phyloP scores from a whole-genome alignment of 2,113 vertebrate species.

The Labeo catla region DNA sequence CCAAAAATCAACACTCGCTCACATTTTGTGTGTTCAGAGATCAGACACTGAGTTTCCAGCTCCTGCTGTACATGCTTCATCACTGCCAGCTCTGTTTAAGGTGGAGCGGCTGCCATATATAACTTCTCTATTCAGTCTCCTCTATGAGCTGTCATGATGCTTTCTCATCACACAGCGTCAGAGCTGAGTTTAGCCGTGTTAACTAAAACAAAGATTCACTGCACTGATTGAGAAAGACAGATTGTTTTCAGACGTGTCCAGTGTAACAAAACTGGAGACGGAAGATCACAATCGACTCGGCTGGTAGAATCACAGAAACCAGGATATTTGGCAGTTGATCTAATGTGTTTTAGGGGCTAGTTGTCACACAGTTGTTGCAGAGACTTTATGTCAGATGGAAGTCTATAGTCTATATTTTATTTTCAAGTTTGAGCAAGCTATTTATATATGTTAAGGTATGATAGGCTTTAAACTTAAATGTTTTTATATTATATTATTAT shows the following conservation, averaged over 20 bases:
- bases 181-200: not conserved
- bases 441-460: not conserved
- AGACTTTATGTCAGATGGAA: not conserved
- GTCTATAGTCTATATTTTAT: not conserved
- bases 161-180: not conserved
- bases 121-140: constrained; percentile 24
- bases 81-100: constrained; percentile 30
- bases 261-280: constrained; percentile 27
- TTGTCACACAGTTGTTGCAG: not conserved
- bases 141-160: constrained; percentile 30
- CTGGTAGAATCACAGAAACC: constrained; percentile 2
- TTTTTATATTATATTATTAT: not conserved
- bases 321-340: not conserved
- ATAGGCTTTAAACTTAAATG: not conserved
- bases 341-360: not conserved
- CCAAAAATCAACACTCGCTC: not conserved
- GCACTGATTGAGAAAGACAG: constrained; percentile 16
- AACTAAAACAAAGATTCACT: constrained; percentile 1
- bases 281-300: not conserved
- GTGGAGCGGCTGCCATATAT: not conserved
- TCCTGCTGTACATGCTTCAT: not conserved
- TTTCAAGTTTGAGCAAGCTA: not conserved
- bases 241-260: constrained; percentile 6
- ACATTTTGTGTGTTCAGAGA: not conserved
- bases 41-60: not conserved